Evolutionary conservation across 2,797 vertebrate genomes (phyloP).

Genomic region (Periophthalmus magnuspinnatus): DNA sequence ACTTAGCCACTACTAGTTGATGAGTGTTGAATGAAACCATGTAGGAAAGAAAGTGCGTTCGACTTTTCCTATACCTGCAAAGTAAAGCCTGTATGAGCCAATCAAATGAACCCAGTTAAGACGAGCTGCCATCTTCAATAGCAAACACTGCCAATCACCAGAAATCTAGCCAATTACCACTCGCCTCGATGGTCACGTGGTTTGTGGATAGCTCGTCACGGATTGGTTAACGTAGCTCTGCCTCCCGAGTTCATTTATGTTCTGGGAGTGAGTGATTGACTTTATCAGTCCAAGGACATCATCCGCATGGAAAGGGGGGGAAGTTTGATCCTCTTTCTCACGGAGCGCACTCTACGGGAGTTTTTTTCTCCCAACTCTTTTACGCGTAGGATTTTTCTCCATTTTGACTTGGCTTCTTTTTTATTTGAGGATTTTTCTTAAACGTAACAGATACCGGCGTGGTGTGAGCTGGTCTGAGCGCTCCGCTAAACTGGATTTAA

Average conservation of each 20-base stretch:
- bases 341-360: slow-evolving; percentile 82
- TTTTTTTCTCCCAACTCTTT: slow-evolving; percentile 72
- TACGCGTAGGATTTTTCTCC: slow-evolving; percentile 70
- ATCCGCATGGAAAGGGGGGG: slow-evolving; percentile 88
- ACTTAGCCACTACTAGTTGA: too few relatives aligned
- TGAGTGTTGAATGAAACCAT: slow-evolving; percentile 31
- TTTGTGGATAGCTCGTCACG: slow-evolving; percentile 66
- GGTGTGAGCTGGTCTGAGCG: slow-evolving; percentile 58
- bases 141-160: slow-evolving; percentile 84
- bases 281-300: slow-evolving; percentile 97
- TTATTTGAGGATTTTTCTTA: slow-evolving; percentile 49
- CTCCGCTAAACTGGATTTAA: slow-evolving; percentile 80
- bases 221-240: slow-evolving; percentile 85
- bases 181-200: slow-evolving; percentile 81
- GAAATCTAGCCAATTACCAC: slow-evolving; percentile 82
- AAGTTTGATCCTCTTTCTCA: slow-evolving; percentile 86
- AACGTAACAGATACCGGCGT: slow-evolving; percentile 58
- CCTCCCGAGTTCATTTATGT: slow-evolving; percentile 94
- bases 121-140: slow-evolving; percentile 87
- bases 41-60: slow-evolving; percentile 42
- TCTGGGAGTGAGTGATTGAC: slow-evolving; percentile 93
- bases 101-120: slow-evolving; percentile 81
- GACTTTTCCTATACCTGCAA: slow-evolving; percentile 83
- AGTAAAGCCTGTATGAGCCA: slow-evolving; percentile 79
- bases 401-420: slow-evolving; percentile 59